Percentiles rank a stretch among this genome's conserved stretches.
These are phyloP conservation scores for Onychomys leucogaster DNA, from an alignment of 2,797 vertebrate species.

Conservation along the genomic window DNA sequence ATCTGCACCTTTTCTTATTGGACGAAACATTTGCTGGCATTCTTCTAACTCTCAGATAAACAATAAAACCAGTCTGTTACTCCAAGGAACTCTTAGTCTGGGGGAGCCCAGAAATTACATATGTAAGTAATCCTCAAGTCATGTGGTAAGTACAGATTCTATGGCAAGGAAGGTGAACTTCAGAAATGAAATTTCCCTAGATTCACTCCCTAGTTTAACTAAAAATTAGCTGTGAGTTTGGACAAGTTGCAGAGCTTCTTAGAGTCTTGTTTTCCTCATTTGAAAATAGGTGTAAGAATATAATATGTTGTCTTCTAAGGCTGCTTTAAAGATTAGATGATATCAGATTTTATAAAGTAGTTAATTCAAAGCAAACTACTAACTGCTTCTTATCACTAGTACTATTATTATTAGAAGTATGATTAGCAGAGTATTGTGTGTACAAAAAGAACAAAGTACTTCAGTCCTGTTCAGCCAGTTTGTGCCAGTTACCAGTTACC, in stretches of 20 bases:
- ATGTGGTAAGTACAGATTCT: neutral
- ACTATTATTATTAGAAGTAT: constrained; percentile 27
- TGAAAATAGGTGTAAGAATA: neutral
- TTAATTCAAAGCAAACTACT: neutral
- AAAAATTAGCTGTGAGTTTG: constrained; percentile 42
- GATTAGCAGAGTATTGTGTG: constrained; percentile 3
- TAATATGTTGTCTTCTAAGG: constrained; percentile 34
- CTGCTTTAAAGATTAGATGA: constrained; percentile 36
- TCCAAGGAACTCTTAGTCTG: neutral
- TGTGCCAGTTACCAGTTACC: constrained; percentile 73
- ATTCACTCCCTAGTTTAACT: constrained; percentile 29
- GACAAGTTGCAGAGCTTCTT: constrained; percentile 9
- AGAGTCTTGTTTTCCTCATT: neutral
- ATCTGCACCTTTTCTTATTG: neutral
- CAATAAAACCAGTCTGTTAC: neutral
- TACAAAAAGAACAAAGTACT: constrained; percentile 37
- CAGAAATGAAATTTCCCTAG: constrained; percentile 8
- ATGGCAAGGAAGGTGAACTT: neutral
- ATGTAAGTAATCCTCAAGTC: constrained; percentile 1
- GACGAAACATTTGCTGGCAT: constrained; percentile 11
- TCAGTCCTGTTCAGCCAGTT: neutral
- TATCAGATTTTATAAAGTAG: constrained; percentile 9
- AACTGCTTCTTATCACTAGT: neutral
- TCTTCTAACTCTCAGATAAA: constrained; percentile 10
- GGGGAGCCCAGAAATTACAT: neutral